Conservation (phyloP, 2,888 invertebrate genomes). For the Acleris holmiana region DNA sequence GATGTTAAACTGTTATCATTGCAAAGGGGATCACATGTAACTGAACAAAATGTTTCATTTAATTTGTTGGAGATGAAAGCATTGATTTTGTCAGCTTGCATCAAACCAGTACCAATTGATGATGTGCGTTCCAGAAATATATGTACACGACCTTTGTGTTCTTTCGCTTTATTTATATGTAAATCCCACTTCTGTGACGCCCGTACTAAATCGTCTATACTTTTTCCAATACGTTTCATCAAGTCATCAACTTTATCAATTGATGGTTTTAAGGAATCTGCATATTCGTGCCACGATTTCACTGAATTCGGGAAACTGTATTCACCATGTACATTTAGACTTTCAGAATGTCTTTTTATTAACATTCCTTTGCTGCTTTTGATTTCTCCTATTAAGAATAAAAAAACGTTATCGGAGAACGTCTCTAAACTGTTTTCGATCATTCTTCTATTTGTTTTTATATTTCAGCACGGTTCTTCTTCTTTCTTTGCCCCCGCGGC, state of each 20-base stretch:
- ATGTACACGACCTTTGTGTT: slow-evolving; percentile 74
- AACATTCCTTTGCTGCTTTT: slow-evolving; percentile 52
- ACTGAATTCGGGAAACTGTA: slow-evolving; percentile 85
- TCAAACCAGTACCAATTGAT: slow-evolving; percentile 58
- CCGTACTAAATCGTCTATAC: slow-evolving; percentile 59
- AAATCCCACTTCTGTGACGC: slow-evolving; percentile 78
- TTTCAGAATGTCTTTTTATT: slow-evolving; percentile 85
- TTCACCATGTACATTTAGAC: slow-evolving; percentile 85
- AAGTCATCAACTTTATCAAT: slow-evolving; percentile 47
- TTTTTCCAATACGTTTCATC: slow-evolving; percentile 59
- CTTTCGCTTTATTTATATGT: slow-evolving; percentile 63
- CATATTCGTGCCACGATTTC: slow-evolving; percentile 82
- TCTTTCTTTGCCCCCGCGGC: not conserved
- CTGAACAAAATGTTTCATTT: slow-evolving; percentile 40
- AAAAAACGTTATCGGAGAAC: slow-evolving; percentile 54
- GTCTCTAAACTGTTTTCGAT: slow-evolving; percentile 54
- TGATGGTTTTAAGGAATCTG: slow-evolving; percentile 40
- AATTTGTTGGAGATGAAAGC: slow-evolving; percentile 50
- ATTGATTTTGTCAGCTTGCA: slow-evolving; percentile 53
- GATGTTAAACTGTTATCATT: slow-evolving; percentile 58
- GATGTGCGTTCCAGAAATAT: slow-evolving; percentile 79
- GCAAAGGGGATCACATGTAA: slow-evolving; percentile 56
- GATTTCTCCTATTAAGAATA: slow-evolving; percentile 51
- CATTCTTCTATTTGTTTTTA: slow-evolving; percentile 45
- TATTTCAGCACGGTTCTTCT: not conserved